Evolutionary conservation across 23 tunicate genomes (phyloP).

Genomic region (Clavelina lepadiformis): DNA sequence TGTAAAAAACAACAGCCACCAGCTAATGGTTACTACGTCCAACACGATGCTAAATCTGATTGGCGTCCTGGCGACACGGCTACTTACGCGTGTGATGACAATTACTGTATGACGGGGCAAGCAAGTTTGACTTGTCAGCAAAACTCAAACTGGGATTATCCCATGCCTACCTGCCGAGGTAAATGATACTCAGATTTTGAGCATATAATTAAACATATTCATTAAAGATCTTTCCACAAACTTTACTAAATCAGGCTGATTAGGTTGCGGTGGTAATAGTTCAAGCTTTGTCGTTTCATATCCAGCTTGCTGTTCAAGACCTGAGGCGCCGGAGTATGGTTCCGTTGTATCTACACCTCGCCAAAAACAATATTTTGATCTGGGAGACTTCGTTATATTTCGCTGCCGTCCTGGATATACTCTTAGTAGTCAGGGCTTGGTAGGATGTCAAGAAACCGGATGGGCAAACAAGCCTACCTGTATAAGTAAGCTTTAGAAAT

Average conservation of each 20-base stretch:
- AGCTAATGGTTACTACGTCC: too few relatives aligned
- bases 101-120: slow-evolving; percentile 17
- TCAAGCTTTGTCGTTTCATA: too few relatives aligned
- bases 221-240: too few relatives aligned
- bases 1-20: too few relatives aligned
- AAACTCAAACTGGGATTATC: slow-evolving; percentile 13
- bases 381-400: slow-evolving; percentile 4
- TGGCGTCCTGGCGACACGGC: slow-evolving; percentile 27
- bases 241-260: too few relatives aligned
- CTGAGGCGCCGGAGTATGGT: slow-evolving; percentile 6
- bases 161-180: slow-evolving; percentile 19
- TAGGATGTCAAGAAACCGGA: slow-evolving; percentile 8
- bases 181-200: neutral
- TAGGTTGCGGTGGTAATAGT: too few relatives aligned
- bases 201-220: too few relatives aligned
- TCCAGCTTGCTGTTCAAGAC: slow-evolving; percentile 16
- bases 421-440: neutral
- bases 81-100: slow-evolving; percentile 9
- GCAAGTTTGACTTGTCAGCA: slow-evolving; percentile 15
- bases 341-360: neutral
- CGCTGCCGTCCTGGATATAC: slow-evolving; percentile 5
- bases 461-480: slow-evolving; percentile 6
- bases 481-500: slow-evolving; percentile 3
- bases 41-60: too few relatives aligned
- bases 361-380: neutral